A percentile compares a stretch with the other conserved stretches of the same genome.
Evolutionary conservation across 1,140 invertebrate genomes (phyloP).

Genomic region (Lanistes nyassanus): DNA sequence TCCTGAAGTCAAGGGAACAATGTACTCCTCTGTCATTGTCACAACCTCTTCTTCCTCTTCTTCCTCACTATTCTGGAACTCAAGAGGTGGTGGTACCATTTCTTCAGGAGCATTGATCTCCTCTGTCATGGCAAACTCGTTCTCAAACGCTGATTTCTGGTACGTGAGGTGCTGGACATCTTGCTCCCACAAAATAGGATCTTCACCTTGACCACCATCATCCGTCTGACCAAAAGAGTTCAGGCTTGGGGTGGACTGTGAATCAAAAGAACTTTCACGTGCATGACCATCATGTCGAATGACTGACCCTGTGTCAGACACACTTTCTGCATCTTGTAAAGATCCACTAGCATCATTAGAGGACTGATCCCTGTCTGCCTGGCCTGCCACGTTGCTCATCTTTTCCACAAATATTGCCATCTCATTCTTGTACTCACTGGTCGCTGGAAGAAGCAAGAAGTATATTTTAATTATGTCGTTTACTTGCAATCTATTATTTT

Average conservation of each 20-base stretch:
- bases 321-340: constrained; percentile 27
- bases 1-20: constrained; percentile 34
- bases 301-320: constrained; percentile 37
- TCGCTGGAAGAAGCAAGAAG: constrained; percentile 26
- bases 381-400: constrained; percentile 42
- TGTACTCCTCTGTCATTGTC: constrained; percentile 33
- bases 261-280: constrained; percentile 25
- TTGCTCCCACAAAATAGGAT: background rate
- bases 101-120: constrained; percentile 45
- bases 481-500: background rate
- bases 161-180: background rate
- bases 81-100: constrained; percentile 47
- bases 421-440: constrained; percentile 41
- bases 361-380: background rate
- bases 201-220: background rate
- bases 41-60: constrained; percentile 37
- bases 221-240: background rate
- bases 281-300: constrained; percentile 17
- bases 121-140: constrained; percentile 14
- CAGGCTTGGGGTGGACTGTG: constrained; percentile 21
- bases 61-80: constrained; percentile 42
- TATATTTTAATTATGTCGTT: background rate
- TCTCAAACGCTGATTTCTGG: background rate
- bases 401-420: constrained; percentile 49
- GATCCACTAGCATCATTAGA: constrained; percentile 27